phyloP scores from a whole-genome alignment of 2,888 invertebrate species.

The Hipparchia semele region DNA sequence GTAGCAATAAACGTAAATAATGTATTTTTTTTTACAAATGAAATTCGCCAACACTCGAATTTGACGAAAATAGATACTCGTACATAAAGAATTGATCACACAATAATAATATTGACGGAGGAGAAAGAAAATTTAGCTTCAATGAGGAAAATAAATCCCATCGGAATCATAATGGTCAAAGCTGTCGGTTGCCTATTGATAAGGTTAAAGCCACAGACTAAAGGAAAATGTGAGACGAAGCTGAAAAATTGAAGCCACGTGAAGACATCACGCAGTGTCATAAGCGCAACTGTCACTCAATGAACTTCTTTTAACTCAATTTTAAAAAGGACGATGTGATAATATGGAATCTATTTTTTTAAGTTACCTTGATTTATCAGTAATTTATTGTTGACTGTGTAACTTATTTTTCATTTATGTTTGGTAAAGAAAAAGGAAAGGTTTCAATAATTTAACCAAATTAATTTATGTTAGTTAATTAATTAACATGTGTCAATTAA shows the following conservation, averaged over 20 bases:
- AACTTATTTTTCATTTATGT: too few relatives aligned
- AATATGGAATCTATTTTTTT: too few relatives aligned
- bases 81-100: neutral
- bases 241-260: neutral
- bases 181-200: constrained; percentile 21
- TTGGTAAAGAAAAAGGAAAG: too few relatives aligned
- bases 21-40: neutral
- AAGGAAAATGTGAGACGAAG: neutral
- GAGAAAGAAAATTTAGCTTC: neutral
- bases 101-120: neutral
- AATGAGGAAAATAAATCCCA: constrained; percentile 20
- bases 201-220: constrained; percentile 24
- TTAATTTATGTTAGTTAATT: too few relatives aligned
- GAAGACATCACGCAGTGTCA: too few relatives aligned
- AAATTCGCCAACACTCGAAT: neutral
- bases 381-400: too few relatives aligned
- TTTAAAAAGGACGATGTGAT: neutral
- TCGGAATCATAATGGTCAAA: constrained; percentile 23
- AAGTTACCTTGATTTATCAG: too few relatives aligned
- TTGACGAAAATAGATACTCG: neutral
- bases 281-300: too few relatives aligned
- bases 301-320: neutral
- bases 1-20: neutral
- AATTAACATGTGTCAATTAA: too few relatives aligned
- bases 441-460: too few relatives aligned